Percentiles rank a stretch among this genome's conserved stretches.
Evolutionary conservation across 1,140 invertebrate genomes (phyloP).

Genomic region (Lordiphosa collinella): DNA sequence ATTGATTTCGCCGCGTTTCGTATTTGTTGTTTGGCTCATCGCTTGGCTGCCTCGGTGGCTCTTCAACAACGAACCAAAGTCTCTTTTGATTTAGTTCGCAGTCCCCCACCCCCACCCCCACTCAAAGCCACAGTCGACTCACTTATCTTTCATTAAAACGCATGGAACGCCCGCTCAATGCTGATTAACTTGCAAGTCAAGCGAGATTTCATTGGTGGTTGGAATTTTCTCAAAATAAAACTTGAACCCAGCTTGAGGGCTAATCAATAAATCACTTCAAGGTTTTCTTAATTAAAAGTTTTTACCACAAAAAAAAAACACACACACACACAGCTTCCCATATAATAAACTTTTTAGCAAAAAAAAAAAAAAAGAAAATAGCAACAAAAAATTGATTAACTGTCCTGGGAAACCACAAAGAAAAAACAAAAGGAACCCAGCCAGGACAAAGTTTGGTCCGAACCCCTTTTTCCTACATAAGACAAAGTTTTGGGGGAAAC

Average conservation of each 20-base stretch:
- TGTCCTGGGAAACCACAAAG: constrained; percentile 59
- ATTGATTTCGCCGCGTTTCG: constrained; percentile 66
- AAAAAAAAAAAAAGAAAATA: constrained; percentile 27
- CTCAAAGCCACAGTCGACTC: background rate
- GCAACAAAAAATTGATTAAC: constrained; percentile 71
- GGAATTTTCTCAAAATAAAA: constrained; percentile 25
- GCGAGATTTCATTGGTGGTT: constrained; percentile 39
- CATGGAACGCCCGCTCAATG: constrained; percentile 30
- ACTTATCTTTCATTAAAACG: constrained; percentile 52
- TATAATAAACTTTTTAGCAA: constrained; percentile 43
- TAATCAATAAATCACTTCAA: constrained; percentile 80
- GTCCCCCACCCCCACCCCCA: background rate
- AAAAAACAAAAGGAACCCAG: constrained; percentile 19
- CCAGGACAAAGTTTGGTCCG: constrained; percentile 32
- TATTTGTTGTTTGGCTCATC: constrained; percentile 52
- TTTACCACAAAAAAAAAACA: constrained; percentile 51
- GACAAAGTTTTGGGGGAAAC: constrained; percentile 50
- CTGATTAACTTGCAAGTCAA: constrained; percentile 48
- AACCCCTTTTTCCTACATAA: constrained; percentile 50
- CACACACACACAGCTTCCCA: background rate
- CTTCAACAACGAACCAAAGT: background rate
- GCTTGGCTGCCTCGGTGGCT: constrained; percentile 30
- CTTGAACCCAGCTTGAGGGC: constrained; percentile 34
- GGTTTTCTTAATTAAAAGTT: constrained; percentile 80
- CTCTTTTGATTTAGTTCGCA: constrained; percentile 23